Evolutionary conservation across 2,113 vertebrate species (phyloP).

Genomic region (Xenopus tropicalis): UCB_Xtro_10.0 CM004444.2:117693501-117694000

Average conservation of each 20-base stretch:
- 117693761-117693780: slow-evolving; percentile 50
- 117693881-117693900: slow-evolving; percentile 38
- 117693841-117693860: slow-evolving; percentile 38
- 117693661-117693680: slow-evolving; percentile 2
- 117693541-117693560: not conserved
- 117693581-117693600: not conserved
- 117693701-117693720: slow-evolving; percentile 47
- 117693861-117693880: slow-evolving; percentile 52
- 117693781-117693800: slow-evolving; percentile 52
- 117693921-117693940: slow-evolving; percentile 50
- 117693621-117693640: not conserved
- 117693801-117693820: slow-evolving; percentile 45
- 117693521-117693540: no score
- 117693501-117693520: no score
- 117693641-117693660: slow-evolving; percentile 1
- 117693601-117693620: not conserved
- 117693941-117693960: slow-evolving; percentile 44
- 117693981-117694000: slow-evolving; percentile 39
- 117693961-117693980: slow-evolving; percentile 46
- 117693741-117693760: slow-evolving; percentile 50
- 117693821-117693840: slow-evolving; percentile 16
- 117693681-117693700: not conserved
- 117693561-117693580: not conserved
- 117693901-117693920: slow-evolving; percentile 48
- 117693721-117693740: slow-evolving; percentile 50